These are phyloP conservation scores for Manis pentadactyla DNA, from an alignment of 2,797 vertebrate genomes.

Conservation along the genomic window DNA sequence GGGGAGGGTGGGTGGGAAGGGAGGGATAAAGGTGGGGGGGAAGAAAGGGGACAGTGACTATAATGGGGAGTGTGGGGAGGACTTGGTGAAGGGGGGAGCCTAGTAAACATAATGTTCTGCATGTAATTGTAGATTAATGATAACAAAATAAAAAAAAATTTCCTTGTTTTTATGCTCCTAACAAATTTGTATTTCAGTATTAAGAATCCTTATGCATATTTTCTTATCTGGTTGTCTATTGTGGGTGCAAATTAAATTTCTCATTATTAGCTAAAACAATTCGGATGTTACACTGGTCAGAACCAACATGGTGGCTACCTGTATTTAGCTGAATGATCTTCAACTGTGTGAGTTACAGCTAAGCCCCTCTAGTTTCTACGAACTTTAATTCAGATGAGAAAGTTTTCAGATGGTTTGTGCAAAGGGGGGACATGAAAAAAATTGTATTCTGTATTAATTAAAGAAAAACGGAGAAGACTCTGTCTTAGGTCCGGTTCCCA, in stretches of 20 bases:
- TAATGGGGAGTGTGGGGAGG: too few relatives aligned
- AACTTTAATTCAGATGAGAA: slow-evolving; percentile 10
- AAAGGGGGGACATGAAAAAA: slow-evolving; percentile 6
- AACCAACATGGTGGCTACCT: neutral
- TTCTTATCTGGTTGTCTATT: neutral
- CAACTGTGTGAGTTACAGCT: neutral
- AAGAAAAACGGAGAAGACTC: neutral
- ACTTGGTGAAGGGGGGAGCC: too few relatives aligned
- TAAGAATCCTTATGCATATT: slow-evolving; percentile 3
- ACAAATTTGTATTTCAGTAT: slow-evolving; percentile 11
- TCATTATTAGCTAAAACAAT: slow-evolving; percentile 37
- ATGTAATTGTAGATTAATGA: too few relatives aligned
- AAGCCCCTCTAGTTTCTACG: neutral
- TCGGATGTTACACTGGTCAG: neutral
- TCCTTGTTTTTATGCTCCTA: neutral
- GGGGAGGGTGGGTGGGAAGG: too few relatives aligned
- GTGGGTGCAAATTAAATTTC: slow-evolving; percentile 20
- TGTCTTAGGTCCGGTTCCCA: neutral
- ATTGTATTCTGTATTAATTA: neutral
- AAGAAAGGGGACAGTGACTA: too few relatives aligned
- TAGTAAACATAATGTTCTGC: too few relatives aligned
- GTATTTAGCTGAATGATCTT: neutral
- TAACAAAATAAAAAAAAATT: too few relatives aligned
- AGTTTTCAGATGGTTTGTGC: slow-evolving; percentile 25
- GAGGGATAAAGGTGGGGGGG: too few relatives aligned